phyloP scores from a whole-genome alignment of 2,113 vertebrate species.

The Lasiurus borealis region DNA sequence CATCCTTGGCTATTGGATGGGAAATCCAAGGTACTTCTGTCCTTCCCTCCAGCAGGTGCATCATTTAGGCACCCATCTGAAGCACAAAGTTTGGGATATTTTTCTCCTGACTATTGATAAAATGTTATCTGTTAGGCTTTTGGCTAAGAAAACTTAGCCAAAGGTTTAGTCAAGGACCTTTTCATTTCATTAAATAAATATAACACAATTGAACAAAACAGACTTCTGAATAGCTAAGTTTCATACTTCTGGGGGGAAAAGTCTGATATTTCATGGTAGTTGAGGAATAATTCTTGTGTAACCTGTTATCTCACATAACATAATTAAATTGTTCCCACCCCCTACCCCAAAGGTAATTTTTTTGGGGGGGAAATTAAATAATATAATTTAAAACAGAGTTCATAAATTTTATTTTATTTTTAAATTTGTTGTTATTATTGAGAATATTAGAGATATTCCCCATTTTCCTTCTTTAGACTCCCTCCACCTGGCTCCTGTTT shows the following conservation, averaged over 20 bases:
- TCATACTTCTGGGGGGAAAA: neutral
- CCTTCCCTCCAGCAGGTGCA: neutral
- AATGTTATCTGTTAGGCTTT: neutral
- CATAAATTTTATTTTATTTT: neutral
- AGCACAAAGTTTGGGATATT: neutral
- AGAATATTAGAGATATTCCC: neutral
- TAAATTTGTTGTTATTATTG: neutral
- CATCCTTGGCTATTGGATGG: neutral
- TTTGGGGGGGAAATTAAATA: neutral
- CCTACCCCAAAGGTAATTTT: neutral
- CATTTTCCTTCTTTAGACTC: neutral
- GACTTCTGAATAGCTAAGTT: neutral
- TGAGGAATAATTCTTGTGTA: neutral
- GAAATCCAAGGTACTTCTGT: neutral
- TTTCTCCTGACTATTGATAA: neutral
- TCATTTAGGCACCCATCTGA: neutral
- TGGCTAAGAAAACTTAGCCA: neutral
- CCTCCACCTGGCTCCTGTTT: neutral
- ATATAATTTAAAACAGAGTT: neutral
- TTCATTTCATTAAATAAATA: conserved; percentile 27
- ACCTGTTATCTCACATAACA: neutral
- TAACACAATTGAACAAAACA: neutral
- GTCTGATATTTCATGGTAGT: neutral
- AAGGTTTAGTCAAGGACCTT: neutral
- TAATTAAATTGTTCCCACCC: neutral